These are phyloP conservation scores for Enteromius treurensis DNA, from an alignment of 2,797 vertebrate genomes.

Conservation along the genomic window DNA sequence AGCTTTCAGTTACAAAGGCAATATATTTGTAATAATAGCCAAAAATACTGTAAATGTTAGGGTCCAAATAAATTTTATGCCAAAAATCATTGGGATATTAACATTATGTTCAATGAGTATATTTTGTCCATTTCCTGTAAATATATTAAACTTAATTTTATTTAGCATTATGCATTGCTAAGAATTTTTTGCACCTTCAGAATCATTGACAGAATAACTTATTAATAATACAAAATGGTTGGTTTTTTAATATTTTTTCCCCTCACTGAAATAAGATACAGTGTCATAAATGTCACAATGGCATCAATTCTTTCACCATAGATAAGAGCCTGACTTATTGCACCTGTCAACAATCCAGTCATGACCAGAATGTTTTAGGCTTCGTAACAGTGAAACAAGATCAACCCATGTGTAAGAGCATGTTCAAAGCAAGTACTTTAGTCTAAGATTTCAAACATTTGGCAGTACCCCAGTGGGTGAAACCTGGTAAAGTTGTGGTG, in stretches of 20 bases:
- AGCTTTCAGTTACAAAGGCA: neutral
- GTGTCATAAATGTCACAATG: slow-evolving; percentile 62
- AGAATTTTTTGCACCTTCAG: too few relatives aligned
- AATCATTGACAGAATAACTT: neutral
- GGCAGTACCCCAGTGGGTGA: slow-evolving; percentile 68
- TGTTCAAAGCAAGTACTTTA: slow-evolving; percentile 74
- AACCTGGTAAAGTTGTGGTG: slow-evolving; percentile 70
- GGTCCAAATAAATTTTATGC: too few relatives aligned
- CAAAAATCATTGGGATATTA: too few relatives aligned
- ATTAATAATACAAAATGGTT: neutral
- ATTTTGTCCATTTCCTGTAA: too few relatives aligned
- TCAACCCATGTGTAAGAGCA: slow-evolving; percentile 65
- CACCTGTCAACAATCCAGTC: slow-evolving; percentile 72
- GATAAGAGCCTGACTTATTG: slow-evolving; percentile 67
- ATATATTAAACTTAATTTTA: too few relatives aligned
- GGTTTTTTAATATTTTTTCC: slow-evolving; percentile 39
- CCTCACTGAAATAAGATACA: slow-evolving; percentile 60
- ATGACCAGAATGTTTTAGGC: slow-evolving; percentile 62
- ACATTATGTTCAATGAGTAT: too few relatives aligned
- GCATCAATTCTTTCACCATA: slow-evolving; percentile 60
- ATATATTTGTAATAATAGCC: too few relatives aligned
- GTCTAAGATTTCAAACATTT: slow-evolving; percentile 81
- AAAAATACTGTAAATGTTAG: too few relatives aligned
- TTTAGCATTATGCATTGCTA: too few relatives aligned
- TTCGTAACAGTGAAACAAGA: slow-evolving; percentile 63